Base-by-base conservation (phyloP, 2,113 vertebrate species). In the Muscicapa adusta region DNA sequence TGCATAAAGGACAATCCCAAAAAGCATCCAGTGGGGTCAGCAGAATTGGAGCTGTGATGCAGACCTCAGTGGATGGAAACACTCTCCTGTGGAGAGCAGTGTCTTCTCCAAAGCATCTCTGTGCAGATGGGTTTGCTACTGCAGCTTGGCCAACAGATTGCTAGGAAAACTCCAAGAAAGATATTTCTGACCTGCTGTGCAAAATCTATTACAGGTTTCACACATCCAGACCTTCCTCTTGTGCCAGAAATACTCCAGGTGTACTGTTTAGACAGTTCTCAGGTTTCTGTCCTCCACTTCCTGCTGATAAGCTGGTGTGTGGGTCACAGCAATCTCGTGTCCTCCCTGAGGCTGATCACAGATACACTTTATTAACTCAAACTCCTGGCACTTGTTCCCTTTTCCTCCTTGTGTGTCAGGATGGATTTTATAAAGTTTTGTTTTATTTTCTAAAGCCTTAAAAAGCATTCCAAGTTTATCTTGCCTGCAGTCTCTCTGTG, bases 271-370 rank as follows among this genome's bases (percentile, higher is more conserved):
- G 53, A 53, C 31, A 28, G 14, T 54, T 40, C 33, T 23, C 16
- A 43, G 31, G 0, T 24, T 66, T 67, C 74, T 58, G 48, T n/a
- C 29, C 47, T 43, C 36, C 50, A 73, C 38, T 48, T 70, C 45
- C 34, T 68, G 76, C 43, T 19, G 14, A 14, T 43, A 14, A 29
- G 16, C 26, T 25, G 33, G 22, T 54, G 16, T 34, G 7, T 33
- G 17, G 17, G 19, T 70, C 54, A 47, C 7, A 31, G 51, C 26
- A n/a, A 2, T 8, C 10, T 26, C 0, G 0, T 33, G 29, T 26
- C 51, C 18, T 86, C 57, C 9, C 9, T 16, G 26, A 57, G 19
- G 61, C 29, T 56, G 36, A 70, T 25, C 1, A 4, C 7, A 45
- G 3, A 50, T 0, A 0, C 20, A 10, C 45, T 42, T 74, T 70